Evolutionary conservation across 2,113 vertebrate genomes (phyloP), one percentile per base, ranked within the genome.

Genomic region (Zingel zingel): DNA sequence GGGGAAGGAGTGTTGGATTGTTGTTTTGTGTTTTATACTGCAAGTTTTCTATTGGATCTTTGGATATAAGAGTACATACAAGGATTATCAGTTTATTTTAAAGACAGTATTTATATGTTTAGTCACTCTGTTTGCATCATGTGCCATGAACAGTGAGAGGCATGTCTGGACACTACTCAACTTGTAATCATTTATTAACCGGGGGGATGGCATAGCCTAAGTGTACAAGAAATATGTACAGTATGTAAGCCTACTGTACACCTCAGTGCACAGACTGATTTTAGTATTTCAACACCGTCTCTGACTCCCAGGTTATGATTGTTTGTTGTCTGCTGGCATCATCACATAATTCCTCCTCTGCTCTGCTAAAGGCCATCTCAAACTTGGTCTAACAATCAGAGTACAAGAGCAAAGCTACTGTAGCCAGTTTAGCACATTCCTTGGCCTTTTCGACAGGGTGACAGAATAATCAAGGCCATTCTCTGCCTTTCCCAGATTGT

Each of bases 381-480:
- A 86, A 85, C 87, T 91, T 90, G 79, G 84, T 88, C 92, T 89
- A 87, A 94, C 91, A 93, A 93, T 89, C 86, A 83, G 66, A 71
- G 66, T 53, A 75, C 85, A 85, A 90, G 89, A 94, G 94, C 91
- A 95, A 89, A 94, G 93, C 91, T 92, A 94, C 94, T 94, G 94
- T 94, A 95, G 92, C 95, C 85, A 93, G 85, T 95, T 89, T 85
- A 81, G 77, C 79, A 88, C 93, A 94, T 94, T 95, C 92, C 91
- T 94, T 89, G 89, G 88, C 86, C 86, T 94, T 95, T 94, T 93
- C 77, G 65, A 89, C 92, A 89, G 84, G 82, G 90, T 90, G 92
- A 91, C 81, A 92, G 92, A 93, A 93, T 91, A 94, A 93, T 94
- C 95, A 96, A 95, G 94, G 95, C 93, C 93, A 92, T 90, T 92